phyloP scores from a whole-genome alignment of 2,888 invertebrate species.

The Masnerella sp. region DNA sequence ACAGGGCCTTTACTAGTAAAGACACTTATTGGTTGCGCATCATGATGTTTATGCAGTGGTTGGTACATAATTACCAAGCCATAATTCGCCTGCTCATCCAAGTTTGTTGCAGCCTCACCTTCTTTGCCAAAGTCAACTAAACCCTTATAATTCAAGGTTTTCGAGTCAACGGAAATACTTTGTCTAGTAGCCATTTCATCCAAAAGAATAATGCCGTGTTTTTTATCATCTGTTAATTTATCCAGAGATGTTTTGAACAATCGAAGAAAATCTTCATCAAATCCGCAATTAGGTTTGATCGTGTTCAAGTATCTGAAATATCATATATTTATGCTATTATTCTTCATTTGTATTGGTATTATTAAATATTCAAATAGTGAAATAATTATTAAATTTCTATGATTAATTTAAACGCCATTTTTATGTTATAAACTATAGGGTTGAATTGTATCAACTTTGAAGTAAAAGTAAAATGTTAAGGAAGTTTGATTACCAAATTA shows the following conservation, averaged over 20 bases:
- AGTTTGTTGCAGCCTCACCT: background rate
- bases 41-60: background rate
- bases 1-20: conserved; percentile 6
- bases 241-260: conserved; percentile 4
- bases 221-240: conserved; percentile 5
- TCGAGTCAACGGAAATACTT: background rate
- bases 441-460: too few species aligned
- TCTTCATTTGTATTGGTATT: too few species aligned
- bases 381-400: background rate
- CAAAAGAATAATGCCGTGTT: conserved; percentile 7
- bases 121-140: conserved; percentile 2
- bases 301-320: conserved; percentile 13
- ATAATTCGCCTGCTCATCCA: conserved; percentile 11
- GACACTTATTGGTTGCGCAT: conserved; percentile 8
- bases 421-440: too few species aligned
- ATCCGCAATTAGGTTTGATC: conserved; percentile 13
- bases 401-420: background rate
- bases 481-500: too few species aligned
- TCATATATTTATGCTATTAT: too few species aligned
- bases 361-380: too few species aligned
- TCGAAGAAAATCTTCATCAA: conserved; percentile 18
- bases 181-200: conserved; percentile 17
- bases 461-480: too few species aligned
- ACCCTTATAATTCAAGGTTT: conserved; percentile 17
- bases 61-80: conserved; percentile 16